Evolutionary conservation across 1,140 invertebrate genomes (phyloP).

Genomic region (Micrasema minimum): DNA sequence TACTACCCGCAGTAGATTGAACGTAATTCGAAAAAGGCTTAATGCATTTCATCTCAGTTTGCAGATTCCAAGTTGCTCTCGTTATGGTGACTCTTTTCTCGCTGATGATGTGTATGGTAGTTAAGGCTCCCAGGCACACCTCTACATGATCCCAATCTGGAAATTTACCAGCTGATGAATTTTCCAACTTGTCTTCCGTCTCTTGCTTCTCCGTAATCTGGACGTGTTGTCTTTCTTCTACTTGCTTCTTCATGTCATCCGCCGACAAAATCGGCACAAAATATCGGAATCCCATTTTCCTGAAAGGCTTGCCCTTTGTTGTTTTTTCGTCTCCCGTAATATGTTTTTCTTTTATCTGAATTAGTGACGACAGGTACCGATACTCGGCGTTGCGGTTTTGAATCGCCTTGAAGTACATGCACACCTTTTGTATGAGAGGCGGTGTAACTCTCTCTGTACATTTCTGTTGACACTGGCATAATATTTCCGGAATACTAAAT

Average conservation of each 20-base stretch:
- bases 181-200: conserved; percentile 14
- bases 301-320: conserved; percentile 54
- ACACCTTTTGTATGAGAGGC: conserved; percentile 60
- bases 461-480: conserved; percentile 68
- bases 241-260: conserved; percentile 45
- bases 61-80: conserved; percentile 44
- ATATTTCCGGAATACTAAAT: conserved; percentile 57
- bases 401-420: conserved; percentile 64
- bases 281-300: conserved; percentile 55
- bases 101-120: conserved; percentile 49
- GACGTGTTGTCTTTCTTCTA: conserved; percentile 28
- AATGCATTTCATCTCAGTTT: conserved; percentile 46
- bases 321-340: conserved; percentile 58
- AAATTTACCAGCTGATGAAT: background rate
- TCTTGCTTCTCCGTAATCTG: conserved; percentile 7
- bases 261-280: conserved; percentile 52
- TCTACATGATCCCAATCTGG: conserved; percentile 48
- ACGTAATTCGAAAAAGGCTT: conserved; percentile 32
- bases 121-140: conserved; percentile 49
- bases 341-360: conserved; percentile 43
- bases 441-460: conserved; percentile 64
- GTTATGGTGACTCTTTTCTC: conserved; percentile 51
- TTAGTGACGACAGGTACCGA: conserved; percentile 53
- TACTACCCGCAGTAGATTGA: background rate
- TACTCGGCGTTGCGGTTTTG: conserved; percentile 65